phyloP scores from a whole-genome alignment of 2,797 vertebrate genomes.

The Vespertilio murinus region DNA sequence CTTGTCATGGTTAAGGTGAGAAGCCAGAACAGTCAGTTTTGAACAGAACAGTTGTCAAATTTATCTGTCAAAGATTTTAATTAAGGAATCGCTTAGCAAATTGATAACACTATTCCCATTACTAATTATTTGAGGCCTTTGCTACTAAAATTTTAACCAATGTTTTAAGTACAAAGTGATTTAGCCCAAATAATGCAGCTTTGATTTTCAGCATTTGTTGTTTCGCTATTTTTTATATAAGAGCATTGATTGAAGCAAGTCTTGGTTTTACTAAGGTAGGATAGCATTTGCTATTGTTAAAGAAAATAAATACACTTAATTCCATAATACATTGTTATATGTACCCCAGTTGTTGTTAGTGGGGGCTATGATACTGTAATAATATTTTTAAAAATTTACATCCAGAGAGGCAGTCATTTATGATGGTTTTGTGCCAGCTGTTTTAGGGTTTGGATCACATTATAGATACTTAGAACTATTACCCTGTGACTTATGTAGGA shows the following conservation, averaged over 20 bases:
- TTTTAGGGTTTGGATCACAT: constrained; percentile 80
- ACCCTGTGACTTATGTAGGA: constrained; percentile 83
- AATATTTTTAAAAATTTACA: constrained; percentile 80
- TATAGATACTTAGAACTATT: constrained; percentile 81
- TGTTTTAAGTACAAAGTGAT: constrained; percentile 68
- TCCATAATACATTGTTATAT: constrained; percentile 73
- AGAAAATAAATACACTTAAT: constrained; percentile 78
- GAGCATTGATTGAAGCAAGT: constrained; percentile 84
- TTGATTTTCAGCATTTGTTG: constrained; percentile 77
- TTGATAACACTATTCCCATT: constrained; percentile 84
- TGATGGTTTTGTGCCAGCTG: constrained; percentile 83
- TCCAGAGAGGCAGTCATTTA: constrained; percentile 80
- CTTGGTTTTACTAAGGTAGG: constrained; percentile 85
- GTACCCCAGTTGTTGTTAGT: constrained; percentile 76
- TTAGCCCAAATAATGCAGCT: constrained; percentile 79
- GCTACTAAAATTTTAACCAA: constrained; percentile 70
- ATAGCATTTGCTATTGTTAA: constrained; percentile 83
- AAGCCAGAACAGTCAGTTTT: constrained; percentile 78
- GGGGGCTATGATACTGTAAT: constrained; percentile 78
- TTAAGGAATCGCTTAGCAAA: constrained; percentile 78
- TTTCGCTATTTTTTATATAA: constrained; percentile 82
- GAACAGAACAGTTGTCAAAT: constrained; percentile 82
- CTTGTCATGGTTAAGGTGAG: constrained; percentile 76
- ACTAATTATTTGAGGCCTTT: constrained; percentile 80
- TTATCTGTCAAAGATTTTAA: constrained; percentile 81